phyloP scores from a whole-genome alignment of 2,113 vertebrate genomes.

The Madoqua kirkii region DNA sequence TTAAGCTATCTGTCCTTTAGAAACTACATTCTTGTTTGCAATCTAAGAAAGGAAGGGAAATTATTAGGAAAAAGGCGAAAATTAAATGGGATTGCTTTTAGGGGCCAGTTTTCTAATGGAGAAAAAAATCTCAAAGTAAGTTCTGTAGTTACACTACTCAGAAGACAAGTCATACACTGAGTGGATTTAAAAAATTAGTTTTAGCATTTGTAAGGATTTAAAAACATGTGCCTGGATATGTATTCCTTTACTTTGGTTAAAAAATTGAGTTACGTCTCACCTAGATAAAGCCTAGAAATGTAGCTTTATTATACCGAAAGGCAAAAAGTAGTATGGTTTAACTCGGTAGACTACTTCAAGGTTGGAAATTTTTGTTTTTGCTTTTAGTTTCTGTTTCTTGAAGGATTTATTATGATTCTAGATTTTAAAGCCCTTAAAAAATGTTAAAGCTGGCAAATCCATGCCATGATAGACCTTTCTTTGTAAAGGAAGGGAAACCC shows the following conservation, averaged over 20 bases:
- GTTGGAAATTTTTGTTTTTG: not conserved
- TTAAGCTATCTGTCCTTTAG: not conserved
- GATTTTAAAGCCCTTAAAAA: constrained; percentile 15
- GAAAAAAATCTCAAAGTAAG: not conserved
- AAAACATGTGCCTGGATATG: not conserved
- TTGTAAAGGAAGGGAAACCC: not conserved
- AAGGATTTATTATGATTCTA: not conserved
- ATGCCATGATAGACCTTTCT: not conserved
- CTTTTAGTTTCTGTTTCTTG: not conserved
- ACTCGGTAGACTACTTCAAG: not conserved
- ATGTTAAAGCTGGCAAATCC: not conserved
- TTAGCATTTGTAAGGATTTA: not conserved
- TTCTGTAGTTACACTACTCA: not conserved
- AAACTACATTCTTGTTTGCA: not conserved
- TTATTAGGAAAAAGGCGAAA: not conserved
- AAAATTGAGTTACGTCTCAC: not conserved
- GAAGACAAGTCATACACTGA: not conserved
- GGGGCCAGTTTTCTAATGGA: not conserved
- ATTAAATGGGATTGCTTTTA: constrained; percentile 10
- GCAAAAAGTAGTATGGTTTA: not conserved
- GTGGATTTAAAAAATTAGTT: not conserved
- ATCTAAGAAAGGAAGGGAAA: not conserved
- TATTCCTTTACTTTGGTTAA: not conserved
- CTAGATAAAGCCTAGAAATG: not conserved
- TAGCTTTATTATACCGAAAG: constrained; percentile 1